Evolutionary conservation across 1,140 invertebrate genomes (phyloP).

Genomic region (Papilio machaon): DNA sequence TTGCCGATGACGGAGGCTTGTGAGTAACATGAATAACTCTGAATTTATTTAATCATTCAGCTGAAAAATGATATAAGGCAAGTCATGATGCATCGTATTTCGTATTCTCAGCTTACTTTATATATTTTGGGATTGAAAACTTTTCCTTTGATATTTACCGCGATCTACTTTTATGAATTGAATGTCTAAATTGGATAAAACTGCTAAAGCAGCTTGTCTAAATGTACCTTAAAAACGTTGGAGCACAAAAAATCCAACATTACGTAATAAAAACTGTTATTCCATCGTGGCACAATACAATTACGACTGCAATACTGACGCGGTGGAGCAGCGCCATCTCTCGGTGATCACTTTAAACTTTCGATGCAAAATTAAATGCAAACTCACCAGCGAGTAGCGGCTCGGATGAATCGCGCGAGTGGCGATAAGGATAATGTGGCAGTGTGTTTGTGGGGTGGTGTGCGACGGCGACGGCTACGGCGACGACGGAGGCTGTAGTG

Average conservation of each 20-base stretch:
- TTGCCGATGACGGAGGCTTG: neutral
- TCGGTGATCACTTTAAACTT: constrained; percentile 31
- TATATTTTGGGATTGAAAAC: neutral
- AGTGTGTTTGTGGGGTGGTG: constrained; percentile 32
- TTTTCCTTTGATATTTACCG: neutral
- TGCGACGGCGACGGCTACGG: neutral
- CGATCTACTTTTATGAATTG: neutral
- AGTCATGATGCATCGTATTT: neutral
- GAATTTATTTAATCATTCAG: neutral
- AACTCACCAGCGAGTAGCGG: constrained; percentile 48
- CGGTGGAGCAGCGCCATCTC: constrained; percentile 65
- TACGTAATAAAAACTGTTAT: constrained; percentile 61
- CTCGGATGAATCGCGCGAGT: constrained; percentile 37
- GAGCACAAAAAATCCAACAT: constrained; percentile 41
- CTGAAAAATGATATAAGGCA: neutral
- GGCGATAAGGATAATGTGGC: constrained; percentile 38
- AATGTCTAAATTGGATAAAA: neutral
- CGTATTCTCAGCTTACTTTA: neutral
- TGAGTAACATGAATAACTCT: neutral
- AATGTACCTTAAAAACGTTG: neutral
- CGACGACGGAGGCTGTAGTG: neutral
- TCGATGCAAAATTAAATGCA: constrained; percentile 38
- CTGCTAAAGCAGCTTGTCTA: neutral
- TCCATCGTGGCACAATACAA: constrained; percentile 53
- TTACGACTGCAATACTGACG: constrained; percentile 70